A percentile compares a stretch with the other conserved stretches of the same genome.
These are phyloP conservation scores for Pelvicachromis taeniatus DNA, from an alignment of 2,113 vertebrate genomes.

Conservation along the genomic window DNA sequence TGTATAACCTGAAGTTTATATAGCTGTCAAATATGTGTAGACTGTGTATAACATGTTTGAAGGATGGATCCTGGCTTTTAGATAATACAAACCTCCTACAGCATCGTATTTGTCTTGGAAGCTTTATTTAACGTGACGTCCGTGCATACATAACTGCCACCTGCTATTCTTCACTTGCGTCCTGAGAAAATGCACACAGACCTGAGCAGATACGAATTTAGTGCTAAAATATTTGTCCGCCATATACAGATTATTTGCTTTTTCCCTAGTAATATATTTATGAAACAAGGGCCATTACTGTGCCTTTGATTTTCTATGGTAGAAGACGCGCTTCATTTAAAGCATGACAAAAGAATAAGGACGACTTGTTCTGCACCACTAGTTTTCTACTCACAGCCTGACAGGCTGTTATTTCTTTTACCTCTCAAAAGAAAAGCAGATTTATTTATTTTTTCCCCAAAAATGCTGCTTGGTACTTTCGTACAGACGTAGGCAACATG, in stretches of 20 bases:
- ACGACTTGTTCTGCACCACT: background rate
- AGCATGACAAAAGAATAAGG: background rate
- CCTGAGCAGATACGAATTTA: background rate
- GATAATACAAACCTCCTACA: conserved; percentile 54
- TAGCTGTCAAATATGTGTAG: conserved; percentile 50
- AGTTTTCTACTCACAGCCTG: background rate
- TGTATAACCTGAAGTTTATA: conserved; percentile 44
- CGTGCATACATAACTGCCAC: background rate
- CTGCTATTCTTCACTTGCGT: background rate
- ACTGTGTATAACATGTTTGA: conserved; percentile 37
- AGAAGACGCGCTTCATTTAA: background rate
- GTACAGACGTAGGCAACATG: background rate
- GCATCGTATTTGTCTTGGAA: background rate
- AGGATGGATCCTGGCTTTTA: conserved; percentile 30
- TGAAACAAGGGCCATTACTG: background rate
- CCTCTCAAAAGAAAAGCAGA: background rate
- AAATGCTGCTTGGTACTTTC: background rate
- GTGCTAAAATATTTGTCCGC: background rate
- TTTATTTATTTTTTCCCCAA: accelerated
- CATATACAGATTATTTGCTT: background rate
- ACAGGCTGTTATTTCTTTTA: background rate
- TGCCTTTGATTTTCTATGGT: background rate
- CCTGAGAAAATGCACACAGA: background rate
- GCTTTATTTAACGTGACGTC: background rate
- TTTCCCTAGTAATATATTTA: background rate